Evolutionary conservation across 2,113 vertebrate species (phyloP).

Genomic region (Ophthalmolycus amberensis): DNA sequence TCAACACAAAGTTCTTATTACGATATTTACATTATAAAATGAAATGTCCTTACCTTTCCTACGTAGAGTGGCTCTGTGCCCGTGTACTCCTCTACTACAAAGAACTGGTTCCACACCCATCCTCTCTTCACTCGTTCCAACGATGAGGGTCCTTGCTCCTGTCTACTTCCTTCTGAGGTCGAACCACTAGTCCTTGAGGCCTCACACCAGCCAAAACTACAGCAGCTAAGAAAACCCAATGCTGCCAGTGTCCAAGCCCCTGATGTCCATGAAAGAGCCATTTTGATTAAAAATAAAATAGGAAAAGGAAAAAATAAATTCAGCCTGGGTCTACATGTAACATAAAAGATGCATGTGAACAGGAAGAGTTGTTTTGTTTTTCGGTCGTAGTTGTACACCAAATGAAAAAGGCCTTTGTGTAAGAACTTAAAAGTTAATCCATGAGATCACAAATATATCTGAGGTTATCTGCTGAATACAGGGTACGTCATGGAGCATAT

Average conservation of each 20-base stretch:
- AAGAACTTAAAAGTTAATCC: slow-evolving; percentile 68
- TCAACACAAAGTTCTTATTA: not conserved
- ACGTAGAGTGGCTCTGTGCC: slow-evolving; percentile 97
- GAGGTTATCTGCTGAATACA: slow-evolving; percentile 45
- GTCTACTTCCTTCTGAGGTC: slow-evolving; percentile 37
- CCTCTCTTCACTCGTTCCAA: slow-evolving; percentile 93
- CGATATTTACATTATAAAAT: slow-evolving; percentile 2
- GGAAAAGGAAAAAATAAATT: slow-evolving; percentile 20
- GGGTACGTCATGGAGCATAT: slow-evolving; percentile 49
- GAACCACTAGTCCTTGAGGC: slow-evolving; percentile 80
- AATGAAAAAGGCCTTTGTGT: slow-evolving; percentile 53
- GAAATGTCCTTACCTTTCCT: slow-evolving; percentile 90
- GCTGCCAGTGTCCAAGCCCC: slow-evolving; percentile 66
- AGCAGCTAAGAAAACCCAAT: slow-evolving; percentile 73
- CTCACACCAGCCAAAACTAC: slow-evolving; percentile 67
- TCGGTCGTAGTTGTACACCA: slow-evolving; percentile 12
- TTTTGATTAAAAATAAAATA: slow-evolving; percentile 55
- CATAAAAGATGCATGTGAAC: slow-evolving; percentile 39
- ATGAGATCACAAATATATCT: slow-evolving; percentile 61
- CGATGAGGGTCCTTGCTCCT: slow-evolving; percentile 79
- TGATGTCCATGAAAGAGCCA: slow-evolving; percentile 75
- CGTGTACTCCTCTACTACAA: slow-evolving; percentile 99
- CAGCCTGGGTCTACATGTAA: slow-evolving; percentile 72
- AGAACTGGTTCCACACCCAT: slow-evolving; percentile 99
- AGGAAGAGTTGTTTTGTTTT: slow-evolving; percentile 10